Base-by-base conservation (phyloP, 2,113 vertebrate species). In the Sporophila hypoxantha region DNA sequence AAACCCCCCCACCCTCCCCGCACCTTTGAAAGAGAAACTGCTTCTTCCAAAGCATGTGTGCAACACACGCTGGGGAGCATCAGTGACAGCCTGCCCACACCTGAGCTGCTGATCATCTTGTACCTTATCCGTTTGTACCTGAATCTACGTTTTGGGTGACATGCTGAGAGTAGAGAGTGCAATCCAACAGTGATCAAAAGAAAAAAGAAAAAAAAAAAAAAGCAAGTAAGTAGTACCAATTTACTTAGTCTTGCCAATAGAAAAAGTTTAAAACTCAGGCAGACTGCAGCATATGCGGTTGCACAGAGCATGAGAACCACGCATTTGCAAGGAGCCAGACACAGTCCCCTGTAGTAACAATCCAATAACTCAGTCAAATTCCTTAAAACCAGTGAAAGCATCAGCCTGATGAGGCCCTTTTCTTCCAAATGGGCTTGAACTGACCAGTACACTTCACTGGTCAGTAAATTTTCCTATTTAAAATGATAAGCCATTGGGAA, bases 371-470 rank as follows among this genome's bases (percentile, higher is more conserved):
- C 64, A 5, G 3, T 1, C 19, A 36, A 71, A 53, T 32, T 34
- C 65, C 56, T 62, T 42, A 50, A 57, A 70, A 20, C 1, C n/a
- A n/a, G 6, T 0, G 6, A 9, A 68, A 53, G 27, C 56, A 42
- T 23, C 68, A 39, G 53, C 36, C 26, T 52, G 30, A 23, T 32
- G 27, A 79, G 21, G 55, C n/a, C 26, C 17, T 49, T 69, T 1
- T 8, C 34, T 61, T 60, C 29, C 21, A 52, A 30, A 65, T 0
- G 2, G 30, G 41, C 27, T 55, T 21, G 5, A 36, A 34, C 17
- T 6, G n/a, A 27, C 17, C 17, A 2, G 15, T 9, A 10, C 0
- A 3, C 26, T 23, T 39, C 32, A 16, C 2, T 1, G 3, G 11
- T 7, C 22, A 18, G 5, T 57, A 16, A 5, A 27, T 44, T 57